phyloP scores from a whole-genome alignment of 2,888 invertebrate species.

The Netelia virgata region DNA sequence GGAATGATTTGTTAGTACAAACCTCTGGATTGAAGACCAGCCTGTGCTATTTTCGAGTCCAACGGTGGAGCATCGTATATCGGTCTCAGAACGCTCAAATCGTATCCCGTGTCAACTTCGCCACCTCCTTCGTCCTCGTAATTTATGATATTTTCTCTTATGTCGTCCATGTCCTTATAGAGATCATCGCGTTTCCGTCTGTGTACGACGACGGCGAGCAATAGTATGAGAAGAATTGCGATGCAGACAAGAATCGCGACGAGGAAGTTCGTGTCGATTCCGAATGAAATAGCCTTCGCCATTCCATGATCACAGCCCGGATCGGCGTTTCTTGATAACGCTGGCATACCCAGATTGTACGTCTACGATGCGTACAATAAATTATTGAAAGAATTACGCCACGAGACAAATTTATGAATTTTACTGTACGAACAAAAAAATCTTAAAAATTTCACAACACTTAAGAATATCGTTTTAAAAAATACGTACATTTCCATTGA shows the following conservation, averaged over 20 bases:
- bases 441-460: neutral
- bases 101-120: conserved; percentile 97
- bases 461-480: too few relatives aligned
- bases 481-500: conserved; percentile 89
- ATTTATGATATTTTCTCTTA: conserved; percentile 98
- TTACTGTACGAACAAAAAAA: conserved; percentile 6
- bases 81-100: conserved; percentile 91
- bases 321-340: conserved; percentile 89
- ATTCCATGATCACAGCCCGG: conserved; percentile 91
- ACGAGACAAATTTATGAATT: neutral
- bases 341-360: conserved; percentile 95
- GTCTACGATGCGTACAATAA: conserved; percentile 86
- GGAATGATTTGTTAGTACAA: conserved; percentile 67
- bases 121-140: conserved; percentile 99
- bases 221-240: conserved; percentile 92
- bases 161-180: conserved; percentile 97
- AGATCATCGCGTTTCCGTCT: conserved; percentile 94
- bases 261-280: conserved; percentile 94
- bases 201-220: conserved; percentile 96
- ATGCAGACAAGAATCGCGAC: conserved; percentile 96
- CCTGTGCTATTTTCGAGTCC: conserved; percentile 85
- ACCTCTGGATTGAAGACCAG: conserved; percentile 85
- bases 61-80: conserved; percentile 88
- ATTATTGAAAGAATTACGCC: neutral
- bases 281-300: conserved; percentile 92